phyloP scores from a whole-genome alignment of 2,888 invertebrate species.

The Drosophila engyochracea region DNA sequence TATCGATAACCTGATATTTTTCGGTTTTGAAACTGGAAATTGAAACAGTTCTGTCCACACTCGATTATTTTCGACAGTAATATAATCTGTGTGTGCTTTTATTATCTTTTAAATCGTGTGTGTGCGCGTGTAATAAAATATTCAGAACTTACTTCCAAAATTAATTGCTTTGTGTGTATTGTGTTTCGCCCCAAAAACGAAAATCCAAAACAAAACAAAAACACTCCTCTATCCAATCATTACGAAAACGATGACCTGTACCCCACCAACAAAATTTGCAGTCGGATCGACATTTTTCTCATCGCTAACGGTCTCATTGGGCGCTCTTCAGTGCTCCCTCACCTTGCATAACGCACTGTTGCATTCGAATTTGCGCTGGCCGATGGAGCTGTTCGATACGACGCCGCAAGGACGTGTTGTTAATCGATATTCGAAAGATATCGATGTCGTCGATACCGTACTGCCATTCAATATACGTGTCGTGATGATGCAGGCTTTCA shows the following conservation, averaged over 20 bases:
- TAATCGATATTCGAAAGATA: constrained; percentile 88
- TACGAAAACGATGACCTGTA: constrained; percentile 12
- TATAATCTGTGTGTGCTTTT: background rate
- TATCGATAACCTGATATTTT: background rate
- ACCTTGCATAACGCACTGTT: constrained; percentile 88
- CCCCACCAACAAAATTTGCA: constrained; percentile 33
- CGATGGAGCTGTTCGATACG: constrained; percentile 92
- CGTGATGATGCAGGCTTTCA: constrained; percentile 84
- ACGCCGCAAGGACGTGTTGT: constrained; percentile 92
- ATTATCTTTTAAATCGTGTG: background rate
- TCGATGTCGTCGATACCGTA: constrained; percentile 87
- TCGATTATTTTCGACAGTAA: background rate
- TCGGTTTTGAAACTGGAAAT: background rate
- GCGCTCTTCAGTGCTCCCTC: constrained; percentile 87
- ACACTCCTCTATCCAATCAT: background rate
- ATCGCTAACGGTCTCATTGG: constrained; percentile 85
- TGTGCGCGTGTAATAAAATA: background rate
- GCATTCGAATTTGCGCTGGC: constrained; percentile 88
- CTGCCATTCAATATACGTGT: constrained; percentile 86
- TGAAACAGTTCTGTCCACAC: background rate
- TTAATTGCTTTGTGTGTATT: constrained; percentile 25
- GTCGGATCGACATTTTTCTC: constrained; percentile 83
- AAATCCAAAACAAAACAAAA: background rate
- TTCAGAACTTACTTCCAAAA: background rate
- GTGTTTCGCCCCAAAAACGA: background rate